These are phyloP conservation scores for Fundulus diaphanus DNA, from an alignment of 2,797 vertebrate species.

Conservation along the genomic window DNA sequence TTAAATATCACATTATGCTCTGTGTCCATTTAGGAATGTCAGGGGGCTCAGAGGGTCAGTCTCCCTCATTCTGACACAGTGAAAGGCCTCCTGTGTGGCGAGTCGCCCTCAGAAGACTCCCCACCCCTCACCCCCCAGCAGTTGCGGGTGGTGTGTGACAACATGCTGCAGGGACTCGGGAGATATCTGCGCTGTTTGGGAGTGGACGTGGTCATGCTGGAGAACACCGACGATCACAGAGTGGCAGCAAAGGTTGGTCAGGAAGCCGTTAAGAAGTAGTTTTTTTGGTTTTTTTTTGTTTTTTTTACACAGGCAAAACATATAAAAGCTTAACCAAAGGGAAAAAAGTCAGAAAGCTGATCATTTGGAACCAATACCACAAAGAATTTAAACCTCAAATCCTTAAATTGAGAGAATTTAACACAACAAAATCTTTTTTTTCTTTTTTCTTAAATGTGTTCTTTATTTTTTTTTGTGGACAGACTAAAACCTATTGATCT, in stretches of 20 bases:
- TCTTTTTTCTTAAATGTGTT: background rate
- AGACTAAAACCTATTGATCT: background rate
- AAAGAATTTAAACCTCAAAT: constrained; percentile 2
- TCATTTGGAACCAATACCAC: background rate
- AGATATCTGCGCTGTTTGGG: constrained; percentile 89
- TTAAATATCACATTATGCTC: constrained; percentile 79
- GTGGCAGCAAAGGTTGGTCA: constrained; percentile 84
- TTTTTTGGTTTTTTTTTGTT: background rate
- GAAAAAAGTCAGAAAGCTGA: background rate
- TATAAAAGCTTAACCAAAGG: background rate
- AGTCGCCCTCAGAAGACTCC: constrained; percentile 38
- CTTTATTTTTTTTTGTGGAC: background rate
- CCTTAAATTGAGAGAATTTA: background rate
- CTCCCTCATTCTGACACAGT: constrained; percentile 51
- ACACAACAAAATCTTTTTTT: background rate
- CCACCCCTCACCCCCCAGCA: constrained; percentile 71
- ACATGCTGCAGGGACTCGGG: constrained; percentile 91
- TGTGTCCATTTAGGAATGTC: constrained; percentile 76
- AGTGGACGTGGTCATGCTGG: constrained; percentile 83
- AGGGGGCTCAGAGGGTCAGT: constrained; percentile 74
- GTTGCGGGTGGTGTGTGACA: constrained; percentile 89
- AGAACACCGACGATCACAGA: constrained; percentile 85
- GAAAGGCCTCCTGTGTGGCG: constrained; percentile 62
- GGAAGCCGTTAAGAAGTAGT: background rate
- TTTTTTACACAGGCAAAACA: background rate